Conservation (phyloP, 53 echinoderm and acorn worm species). For the Apostichopus leukothele region DNA sequence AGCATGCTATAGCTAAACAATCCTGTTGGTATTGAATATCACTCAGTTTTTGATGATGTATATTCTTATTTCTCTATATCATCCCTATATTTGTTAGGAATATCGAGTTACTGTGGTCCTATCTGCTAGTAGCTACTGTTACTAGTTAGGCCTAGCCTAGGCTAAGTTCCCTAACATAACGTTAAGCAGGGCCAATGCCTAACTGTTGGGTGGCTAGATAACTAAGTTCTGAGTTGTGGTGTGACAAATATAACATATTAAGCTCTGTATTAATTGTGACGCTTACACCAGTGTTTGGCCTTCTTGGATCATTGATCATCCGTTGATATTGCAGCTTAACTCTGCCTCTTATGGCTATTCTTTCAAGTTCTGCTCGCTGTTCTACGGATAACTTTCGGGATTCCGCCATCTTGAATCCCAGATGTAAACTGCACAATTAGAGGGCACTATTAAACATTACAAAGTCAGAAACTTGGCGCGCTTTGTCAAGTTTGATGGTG, state of each 20-base stretch:
- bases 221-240: too few species aligned
- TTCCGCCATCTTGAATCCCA: conserved; percentile 53
- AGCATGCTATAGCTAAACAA: too few species aligned
- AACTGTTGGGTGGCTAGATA: too few species aligned
- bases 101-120: too few species aligned
- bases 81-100: too few species aligned
- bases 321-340: conserved; percentile 81
- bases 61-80: too few species aligned
- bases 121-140: too few species aligned
- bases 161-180: too few species aligned
- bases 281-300: conserved; percentile 56
- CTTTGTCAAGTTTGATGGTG: neutral
- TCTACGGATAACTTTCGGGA: conserved; percentile 53
- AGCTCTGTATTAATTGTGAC: neutral
- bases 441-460: neutral
- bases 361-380: conserved; percentile 72
- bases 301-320: conserved; percentile 75
- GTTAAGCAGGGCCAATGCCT: too few species aligned
- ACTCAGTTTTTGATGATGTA: too few species aligned
- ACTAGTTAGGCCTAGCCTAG: too few species aligned
- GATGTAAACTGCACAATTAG: neutral
- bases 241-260: neutral
- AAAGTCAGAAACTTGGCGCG: neutral
- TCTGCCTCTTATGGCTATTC: conserved; percentile 67
- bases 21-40: too few species aligned